phyloP scores from a whole-genome alignment of 1,140 invertebrate genomes.

The Formica selysi region DNA sequence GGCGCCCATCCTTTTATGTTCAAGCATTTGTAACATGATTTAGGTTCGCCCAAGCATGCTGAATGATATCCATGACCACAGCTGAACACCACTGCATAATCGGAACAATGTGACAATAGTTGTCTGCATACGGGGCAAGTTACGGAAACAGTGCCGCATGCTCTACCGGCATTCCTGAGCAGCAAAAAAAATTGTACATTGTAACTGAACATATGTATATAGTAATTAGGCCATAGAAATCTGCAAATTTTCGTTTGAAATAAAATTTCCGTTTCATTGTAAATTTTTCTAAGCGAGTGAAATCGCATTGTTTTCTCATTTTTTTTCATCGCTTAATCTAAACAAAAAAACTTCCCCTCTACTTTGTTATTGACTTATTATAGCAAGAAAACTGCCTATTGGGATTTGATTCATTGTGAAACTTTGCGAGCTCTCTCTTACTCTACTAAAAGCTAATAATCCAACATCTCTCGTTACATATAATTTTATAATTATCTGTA shows the following conservation, averaged over 20 bases:
- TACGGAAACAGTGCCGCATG: constrained; percentile 78
- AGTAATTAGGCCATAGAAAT: not conserved
- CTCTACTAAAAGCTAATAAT: not conserved
- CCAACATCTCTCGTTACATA: not conserved
- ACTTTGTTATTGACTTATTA: not conserved
- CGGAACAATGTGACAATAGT: constrained; percentile 78
- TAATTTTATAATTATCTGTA: constrained; percentile 60
- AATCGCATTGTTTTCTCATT: not conserved
- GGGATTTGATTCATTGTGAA: not conserved
- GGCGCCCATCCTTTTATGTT: constrained; percentile 84
- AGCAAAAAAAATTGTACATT: constrained; percentile 47
- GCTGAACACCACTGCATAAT: constrained; percentile 82
- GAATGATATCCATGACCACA: constrained; percentile 85
- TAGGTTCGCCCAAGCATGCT: constrained; percentile 83
- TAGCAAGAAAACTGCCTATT: not conserved
- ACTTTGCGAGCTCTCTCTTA: not conserved
- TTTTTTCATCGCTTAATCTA: not conserved
- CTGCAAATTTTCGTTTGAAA: not conserved
- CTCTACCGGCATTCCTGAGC: constrained; percentile 81
- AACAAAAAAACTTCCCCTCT: not conserved
- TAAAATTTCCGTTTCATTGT: not conserved
- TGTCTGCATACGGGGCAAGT: constrained; percentile 83
- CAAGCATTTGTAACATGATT: constrained; percentile 84
- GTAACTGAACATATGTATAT: constrained; percentile 13
- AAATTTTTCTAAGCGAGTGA: not conserved